Evolutionary conservation across 2,797 vertebrate genomes (phyloP).

Genomic region (Leuciscus waleckii): DNA sequence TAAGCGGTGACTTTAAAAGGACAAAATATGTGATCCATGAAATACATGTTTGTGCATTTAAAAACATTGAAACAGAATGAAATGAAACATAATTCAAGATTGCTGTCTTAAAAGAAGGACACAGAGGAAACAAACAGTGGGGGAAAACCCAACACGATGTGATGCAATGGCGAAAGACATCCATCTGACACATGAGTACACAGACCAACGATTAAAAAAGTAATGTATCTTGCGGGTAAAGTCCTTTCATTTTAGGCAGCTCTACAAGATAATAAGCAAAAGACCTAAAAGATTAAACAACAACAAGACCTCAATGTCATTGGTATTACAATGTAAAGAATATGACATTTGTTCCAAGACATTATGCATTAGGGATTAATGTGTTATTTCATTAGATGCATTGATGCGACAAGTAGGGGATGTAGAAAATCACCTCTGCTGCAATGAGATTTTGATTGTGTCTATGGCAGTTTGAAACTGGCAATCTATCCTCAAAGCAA

Average conservation of each 20-base stretch:
- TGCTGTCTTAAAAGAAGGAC: not conserved
- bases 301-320: conserved; percentile 25
- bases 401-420: conserved; percentile 15
- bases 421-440: conserved; percentile 44
- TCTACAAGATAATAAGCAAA: not conserved
- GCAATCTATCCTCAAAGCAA: conserved; percentile 49
- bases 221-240: not conserved
- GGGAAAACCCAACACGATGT: not conserved
- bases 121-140: not conserved
- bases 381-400: conserved; percentile 43
- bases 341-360: conserved; percentile 18
- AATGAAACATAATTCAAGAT: not conserved
- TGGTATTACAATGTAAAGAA: conserved; percentile 28
- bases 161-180: not conserved
- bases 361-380: conserved; percentile 38
- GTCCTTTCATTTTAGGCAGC: not conserved
- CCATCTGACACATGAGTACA: not conserved
- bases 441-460: conserved; percentile 40
- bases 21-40: not conserved
- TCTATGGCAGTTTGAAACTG: conserved; percentile 33
- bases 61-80: not conserved
- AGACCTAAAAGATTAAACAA: not conserved
- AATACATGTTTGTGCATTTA: not conserved
- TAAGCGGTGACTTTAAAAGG: not conserved
- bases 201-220: not conserved